phyloP scores from a whole-genome alignment of 2,113 vertebrate genomes.

The Meles meles region DNA sequence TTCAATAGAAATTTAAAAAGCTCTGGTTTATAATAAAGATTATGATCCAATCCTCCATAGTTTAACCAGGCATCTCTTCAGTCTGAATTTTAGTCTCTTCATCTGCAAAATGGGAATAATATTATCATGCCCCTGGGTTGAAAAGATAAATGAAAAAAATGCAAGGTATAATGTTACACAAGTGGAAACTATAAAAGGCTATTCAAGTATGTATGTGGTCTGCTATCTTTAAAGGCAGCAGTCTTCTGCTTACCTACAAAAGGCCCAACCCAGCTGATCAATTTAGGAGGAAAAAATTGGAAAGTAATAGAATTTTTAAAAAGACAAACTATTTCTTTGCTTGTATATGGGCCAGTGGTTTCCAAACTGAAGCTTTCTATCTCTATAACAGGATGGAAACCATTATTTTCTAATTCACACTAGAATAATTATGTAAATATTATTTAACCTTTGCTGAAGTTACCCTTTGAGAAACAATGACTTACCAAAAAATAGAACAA shows the following conservation, averaged over 20 bases:
- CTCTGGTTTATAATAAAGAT: conserved; percentile 16
- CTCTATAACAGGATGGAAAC: neutral
- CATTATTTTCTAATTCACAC: neutral
- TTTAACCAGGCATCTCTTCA: neutral
- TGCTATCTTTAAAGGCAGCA: neutral
- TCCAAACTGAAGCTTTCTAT: conserved; percentile 7
- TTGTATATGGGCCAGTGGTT: neutral
- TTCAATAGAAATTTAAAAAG: conserved; percentile 33
- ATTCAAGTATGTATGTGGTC: conserved; percentile 7
- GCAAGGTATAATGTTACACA: neutral
- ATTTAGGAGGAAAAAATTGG: neutral
- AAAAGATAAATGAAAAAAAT: conserved; percentile 22
- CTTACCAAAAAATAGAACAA: neutral
- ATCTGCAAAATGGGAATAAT: neutral
- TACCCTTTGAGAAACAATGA: neutral
- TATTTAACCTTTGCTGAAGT: neutral
- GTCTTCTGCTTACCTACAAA: neutral
- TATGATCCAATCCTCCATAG: neutral
- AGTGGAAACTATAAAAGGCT: neutral
- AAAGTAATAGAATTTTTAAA: neutral
- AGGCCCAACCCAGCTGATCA: neutral
- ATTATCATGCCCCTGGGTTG: neutral
- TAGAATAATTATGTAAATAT: conserved; percentile 2
- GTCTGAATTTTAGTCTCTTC: neutral
- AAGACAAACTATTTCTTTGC: neutral